Evolutionary conservation across 2,797 vertebrate species (phyloP).

Genomic region (Pachyuromys duprasi): DNA sequence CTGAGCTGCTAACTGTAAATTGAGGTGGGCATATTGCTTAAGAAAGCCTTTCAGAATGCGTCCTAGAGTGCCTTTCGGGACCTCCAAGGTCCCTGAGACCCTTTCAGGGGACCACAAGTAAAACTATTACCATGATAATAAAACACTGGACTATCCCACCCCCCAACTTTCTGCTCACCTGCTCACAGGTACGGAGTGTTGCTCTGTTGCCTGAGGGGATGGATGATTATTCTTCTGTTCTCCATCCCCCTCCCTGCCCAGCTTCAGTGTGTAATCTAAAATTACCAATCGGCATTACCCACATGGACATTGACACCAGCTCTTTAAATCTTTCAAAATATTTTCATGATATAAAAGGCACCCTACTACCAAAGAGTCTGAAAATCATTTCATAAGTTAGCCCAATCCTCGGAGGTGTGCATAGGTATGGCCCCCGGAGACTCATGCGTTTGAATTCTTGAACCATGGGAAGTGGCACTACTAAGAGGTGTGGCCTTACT

Average conservation of each 20-base stretch:
- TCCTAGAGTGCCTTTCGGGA: background rate
- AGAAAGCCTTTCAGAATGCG: background rate
- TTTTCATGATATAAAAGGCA: background rate
- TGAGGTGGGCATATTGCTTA: background rate
- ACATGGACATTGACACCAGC: background rate
- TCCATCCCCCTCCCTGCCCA: background rate
- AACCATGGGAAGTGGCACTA: no score
- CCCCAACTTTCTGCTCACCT: background rate
- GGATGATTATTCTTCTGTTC: background rate
- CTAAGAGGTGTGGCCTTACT: no score
- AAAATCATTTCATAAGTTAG: background rate
- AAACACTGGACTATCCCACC: background rate
- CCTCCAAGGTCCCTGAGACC: background rate
- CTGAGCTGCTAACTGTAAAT: background rate
- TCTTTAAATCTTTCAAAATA: background rate
- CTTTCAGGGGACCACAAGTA: background rate
- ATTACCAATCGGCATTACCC: background rate
- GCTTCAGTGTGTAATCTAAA: conserved; percentile 3
- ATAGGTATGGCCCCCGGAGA: no score
- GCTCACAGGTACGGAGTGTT: background rate
- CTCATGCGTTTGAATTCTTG: no score
- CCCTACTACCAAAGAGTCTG: background rate
- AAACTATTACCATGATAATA: background rate
- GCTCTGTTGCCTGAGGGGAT: background rate
- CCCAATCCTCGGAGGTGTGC: background rate